phyloP scores from a whole-genome alignment of 2,888 invertebrate genomes.

The Spisula solida region DNA sequence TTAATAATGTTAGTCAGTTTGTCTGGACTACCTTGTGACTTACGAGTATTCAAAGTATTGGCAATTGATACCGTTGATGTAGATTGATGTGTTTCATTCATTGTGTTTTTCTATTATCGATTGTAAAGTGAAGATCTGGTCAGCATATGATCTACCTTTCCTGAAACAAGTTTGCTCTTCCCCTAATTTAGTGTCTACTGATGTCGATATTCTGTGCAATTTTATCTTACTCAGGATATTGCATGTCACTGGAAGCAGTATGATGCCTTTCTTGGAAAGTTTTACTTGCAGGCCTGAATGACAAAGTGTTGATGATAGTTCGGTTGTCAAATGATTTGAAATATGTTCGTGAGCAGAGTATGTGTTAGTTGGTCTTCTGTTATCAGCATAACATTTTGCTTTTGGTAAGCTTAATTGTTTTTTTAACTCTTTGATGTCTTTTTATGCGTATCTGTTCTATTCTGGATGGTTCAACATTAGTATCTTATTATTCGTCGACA shows the following conservation, averaged over 20 bases:
- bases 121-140: too few relatives aligned
- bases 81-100: too few relatives aligned
- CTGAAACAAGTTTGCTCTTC: slow-evolving; percentile 43
- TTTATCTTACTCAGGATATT: not conserved
- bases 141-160: slow-evolving; percentile 15
- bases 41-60: too few relatives aligned
- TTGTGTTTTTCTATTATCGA: too few relatives aligned
- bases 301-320: not conserved
- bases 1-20: too few relatives aligned
- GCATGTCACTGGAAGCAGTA: not conserved
- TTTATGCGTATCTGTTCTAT: not conserved
- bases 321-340: not conserved
- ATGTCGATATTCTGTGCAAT: not conserved
- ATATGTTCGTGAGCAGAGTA: not conserved
- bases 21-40: too few relatives aligned
- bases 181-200: not conserved
- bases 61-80: too few relatives aligned
- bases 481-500: not conserved
- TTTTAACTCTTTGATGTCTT: not conserved
- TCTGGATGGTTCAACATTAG: not conserved
- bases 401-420: not conserved
- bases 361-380: not conserved
- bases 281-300: slow-evolving; percentile 18
- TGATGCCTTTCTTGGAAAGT: slow-evolving; percentile 45
- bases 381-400: slow-evolving; percentile 15